Percentiles rank a stretch among this genome's conserved stretches.
phyloP scores from a whole-genome alignment of 2,113 vertebrate genomes.

The Aldabrachelys gigantea region DNA sequence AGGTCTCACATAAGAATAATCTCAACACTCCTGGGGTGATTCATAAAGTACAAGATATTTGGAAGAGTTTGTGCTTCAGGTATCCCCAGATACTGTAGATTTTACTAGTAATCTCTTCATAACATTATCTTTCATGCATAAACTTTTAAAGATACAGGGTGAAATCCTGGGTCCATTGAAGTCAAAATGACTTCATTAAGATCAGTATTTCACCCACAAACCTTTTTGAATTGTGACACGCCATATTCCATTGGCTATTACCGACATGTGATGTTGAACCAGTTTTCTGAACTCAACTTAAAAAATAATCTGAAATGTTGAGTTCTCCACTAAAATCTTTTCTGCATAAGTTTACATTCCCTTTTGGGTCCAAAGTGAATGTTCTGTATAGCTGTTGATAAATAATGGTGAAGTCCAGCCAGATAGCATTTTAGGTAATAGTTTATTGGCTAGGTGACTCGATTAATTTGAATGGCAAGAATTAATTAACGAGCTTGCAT shows the following conservation, averaged over 20 bases:
- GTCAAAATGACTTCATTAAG: too few species aligned
- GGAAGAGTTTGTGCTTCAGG: not conserved
- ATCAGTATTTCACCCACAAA: not conserved
- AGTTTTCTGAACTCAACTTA: not conserved
- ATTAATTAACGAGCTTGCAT: fast-evolving
- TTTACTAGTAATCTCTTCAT: too few species aligned
- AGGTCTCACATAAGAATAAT: fast-evolving
- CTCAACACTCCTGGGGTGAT: not conserved
- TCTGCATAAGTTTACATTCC: not conserved
- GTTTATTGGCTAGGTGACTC: not conserved
- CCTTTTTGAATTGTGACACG: not conserved
- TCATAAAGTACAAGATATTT: not conserved
- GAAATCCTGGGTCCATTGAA: too few species aligned
- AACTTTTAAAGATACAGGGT: too few species aligned
- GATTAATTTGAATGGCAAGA: not conserved
- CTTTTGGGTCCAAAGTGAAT: not conserved
- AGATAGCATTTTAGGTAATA: not conserved
- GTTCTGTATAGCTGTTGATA: not conserved
- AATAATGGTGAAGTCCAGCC: not conserved
- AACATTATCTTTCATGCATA: too few species aligned
- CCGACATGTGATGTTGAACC: not conserved
- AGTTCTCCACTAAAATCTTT: not conserved
- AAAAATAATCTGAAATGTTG: not conserved
- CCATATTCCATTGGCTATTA: not conserved
- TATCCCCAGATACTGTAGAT: not conserved